These are phyloP conservation scores for Pseudoips prasinana DNA, from an alignment of 2,888 invertebrate genomes.

Conservation along the genomic window DNA sequence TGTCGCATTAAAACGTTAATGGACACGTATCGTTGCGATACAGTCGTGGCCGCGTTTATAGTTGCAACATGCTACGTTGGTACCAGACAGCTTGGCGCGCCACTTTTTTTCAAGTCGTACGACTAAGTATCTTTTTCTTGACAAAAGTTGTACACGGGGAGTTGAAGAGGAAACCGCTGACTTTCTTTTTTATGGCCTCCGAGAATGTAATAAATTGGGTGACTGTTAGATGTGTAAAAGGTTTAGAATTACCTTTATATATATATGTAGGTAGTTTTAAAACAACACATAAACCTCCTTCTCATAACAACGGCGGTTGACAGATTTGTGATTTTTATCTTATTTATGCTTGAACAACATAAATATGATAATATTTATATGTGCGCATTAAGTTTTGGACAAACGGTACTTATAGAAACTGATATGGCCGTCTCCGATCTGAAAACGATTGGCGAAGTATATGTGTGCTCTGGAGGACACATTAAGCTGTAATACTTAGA, in stretches of 20 bases:
- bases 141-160: conserved; percentile 61
- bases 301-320: background rate
- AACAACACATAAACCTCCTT: no score
- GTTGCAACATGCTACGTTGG: conserved; percentile 39
- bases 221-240: conserved; percentile 42
- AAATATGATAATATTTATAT: no score
- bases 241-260: conserved; percentile 34
- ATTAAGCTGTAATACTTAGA: no score
- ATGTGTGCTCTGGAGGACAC: no score
- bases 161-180: conserved; percentile 56
- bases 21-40: conserved; percentile 41
- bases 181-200: conserved; percentile 75
- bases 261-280: no score
- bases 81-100: conserved; percentile 79
- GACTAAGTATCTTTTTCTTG: conserved; percentile 50
- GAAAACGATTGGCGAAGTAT: no score
- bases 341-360: no score
- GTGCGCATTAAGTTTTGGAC: no score
- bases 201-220: conserved; percentile 58
- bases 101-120: conserved; percentile 55
- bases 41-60: conserved; percentile 38
- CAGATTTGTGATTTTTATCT: conserved; percentile 1
- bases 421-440: no score
- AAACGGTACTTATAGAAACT: no score
- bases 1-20: conserved; percentile 28